Evolutionary conservation across 2,888 invertebrate species (phyloP).

Genomic region (Cheilosia soror): DNA sequence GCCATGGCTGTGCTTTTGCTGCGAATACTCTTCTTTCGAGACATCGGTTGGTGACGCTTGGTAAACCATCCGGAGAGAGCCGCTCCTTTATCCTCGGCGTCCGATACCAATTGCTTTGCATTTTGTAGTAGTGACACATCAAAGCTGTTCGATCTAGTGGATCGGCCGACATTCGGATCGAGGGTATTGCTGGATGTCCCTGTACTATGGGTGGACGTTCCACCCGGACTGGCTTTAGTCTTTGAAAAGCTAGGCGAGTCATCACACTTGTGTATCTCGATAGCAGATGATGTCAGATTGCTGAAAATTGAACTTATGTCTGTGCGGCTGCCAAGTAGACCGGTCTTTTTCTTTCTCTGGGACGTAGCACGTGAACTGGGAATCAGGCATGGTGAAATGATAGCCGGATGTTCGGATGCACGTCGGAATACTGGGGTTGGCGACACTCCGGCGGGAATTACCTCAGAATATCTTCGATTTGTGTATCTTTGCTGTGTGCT

Average conservation of each 20-base stretch:
- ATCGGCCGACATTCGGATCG: constrained; percentile 84
- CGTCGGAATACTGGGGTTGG: constrained; percentile 87
- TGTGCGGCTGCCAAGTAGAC: constrained; percentile 92
- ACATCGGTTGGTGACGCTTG: constrained; percentile 91
- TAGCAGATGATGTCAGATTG: constrained; percentile 90
- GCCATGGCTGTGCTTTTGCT: constrained; percentile 85
- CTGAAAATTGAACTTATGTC: constrained; percentile 91
- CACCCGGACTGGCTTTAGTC: constrained; percentile 74
- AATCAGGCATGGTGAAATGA: constrained; percentile 80
- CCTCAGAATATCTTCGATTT: constrained; percentile 89
- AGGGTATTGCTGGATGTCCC: constrained; percentile 77
- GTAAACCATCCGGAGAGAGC: constrained; percentile 90
- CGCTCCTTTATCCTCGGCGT: constrained; percentile 84
- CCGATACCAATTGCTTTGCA: constrained; percentile 83
- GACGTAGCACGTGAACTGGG: constrained; percentile 79
- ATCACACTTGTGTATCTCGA: constrained; percentile 90
- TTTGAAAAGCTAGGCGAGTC: constrained; percentile 80
- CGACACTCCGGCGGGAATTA: constrained; percentile 84
- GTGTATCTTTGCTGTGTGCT: constrained; percentile 86
- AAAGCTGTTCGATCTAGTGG: constrained; percentile 92
- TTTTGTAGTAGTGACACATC: constrained; percentile 90
- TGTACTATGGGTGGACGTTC: constrained; percentile 49
- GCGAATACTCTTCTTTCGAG: constrained; percentile 86
- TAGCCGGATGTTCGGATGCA: constrained; percentile 90
- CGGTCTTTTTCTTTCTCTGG: constrained; percentile 83